Conservation (phyloP, 2,797 vertebrate genomes). For the Micrastur ruficollis region DNA sequence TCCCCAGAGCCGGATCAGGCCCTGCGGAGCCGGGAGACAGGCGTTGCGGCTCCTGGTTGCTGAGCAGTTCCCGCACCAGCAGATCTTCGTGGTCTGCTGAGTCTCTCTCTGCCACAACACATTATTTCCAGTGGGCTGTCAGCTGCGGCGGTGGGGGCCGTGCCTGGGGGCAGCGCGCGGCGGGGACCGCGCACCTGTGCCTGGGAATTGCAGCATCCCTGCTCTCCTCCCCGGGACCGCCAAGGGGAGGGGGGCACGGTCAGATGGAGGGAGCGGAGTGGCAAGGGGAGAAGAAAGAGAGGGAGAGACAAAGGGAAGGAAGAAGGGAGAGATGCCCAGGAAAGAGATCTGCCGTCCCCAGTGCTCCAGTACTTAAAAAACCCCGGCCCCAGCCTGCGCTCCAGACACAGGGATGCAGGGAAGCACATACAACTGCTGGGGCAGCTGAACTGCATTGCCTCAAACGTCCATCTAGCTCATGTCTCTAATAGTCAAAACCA, state of each 20-base stretch:
- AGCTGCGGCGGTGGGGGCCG: slow-evolving; percentile 70
- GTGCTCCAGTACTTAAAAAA: not conserved
- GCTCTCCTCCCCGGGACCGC: slow-evolving; percentile 22
- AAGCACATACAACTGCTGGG: accelerated
- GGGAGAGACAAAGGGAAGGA: slow-evolving; percentile 13
- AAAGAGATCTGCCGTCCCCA: not conserved
- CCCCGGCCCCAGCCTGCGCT: not conserved
- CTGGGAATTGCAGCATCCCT: slow-evolving; percentile 71
- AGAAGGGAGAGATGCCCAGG: not conserved
- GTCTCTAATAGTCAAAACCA: not conserved
- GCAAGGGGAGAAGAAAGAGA: not conserved
- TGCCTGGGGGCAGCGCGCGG: slow-evolving; percentile 68
- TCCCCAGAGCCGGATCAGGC: not conserved
- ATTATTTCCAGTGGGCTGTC: slow-evolving; percentile 86
- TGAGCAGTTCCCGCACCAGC: slow-evolving; percentile 66
- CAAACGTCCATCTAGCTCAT: not conserved
- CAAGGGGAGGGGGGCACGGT: not conserved
- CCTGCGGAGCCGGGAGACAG: slow-evolving; percentile 18
- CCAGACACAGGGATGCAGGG: not conserved
- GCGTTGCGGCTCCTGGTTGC: slow-evolving; percentile 59
- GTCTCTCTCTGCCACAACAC: slow-evolving; percentile 84
- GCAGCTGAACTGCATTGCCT: not conserved
- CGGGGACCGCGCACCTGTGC: slow-evolving; percentile 84
- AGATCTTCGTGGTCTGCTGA: slow-evolving; percentile 74
- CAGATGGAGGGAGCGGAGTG: not conserved